Evolutionary conservation across 37 sponge, comb jelly and placozoan species (phyloP).

Genomic region (Cliona cf. orientalis): DNA sequence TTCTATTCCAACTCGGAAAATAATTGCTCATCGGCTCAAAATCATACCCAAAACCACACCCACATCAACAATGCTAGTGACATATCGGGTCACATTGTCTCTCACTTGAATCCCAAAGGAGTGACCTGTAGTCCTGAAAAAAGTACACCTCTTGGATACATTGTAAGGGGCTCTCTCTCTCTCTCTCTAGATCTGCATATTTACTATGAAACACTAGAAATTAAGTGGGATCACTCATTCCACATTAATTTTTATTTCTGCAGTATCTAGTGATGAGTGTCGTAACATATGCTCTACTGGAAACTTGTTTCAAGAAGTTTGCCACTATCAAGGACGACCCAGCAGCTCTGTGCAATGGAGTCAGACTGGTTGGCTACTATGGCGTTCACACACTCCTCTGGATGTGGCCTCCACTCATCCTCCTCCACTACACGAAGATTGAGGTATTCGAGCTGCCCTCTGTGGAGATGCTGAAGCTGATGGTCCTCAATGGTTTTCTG

Average conservation of each 20-base stretch:
- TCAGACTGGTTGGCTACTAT: slow-evolving; percentile 65
- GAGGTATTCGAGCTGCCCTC: slow-evolving; percentile 48
- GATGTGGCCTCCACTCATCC: slow-evolving; percentile 40
- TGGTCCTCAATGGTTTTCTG: slow-evolving; percentile 33
- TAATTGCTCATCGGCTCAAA: not conserved
- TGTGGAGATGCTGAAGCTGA: slow-evolving; percentile 16
- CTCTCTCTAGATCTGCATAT: too few relatives aligned
- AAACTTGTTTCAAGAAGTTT: slow-evolving; percentile 62
- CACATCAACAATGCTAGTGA: too few relatives aligned
- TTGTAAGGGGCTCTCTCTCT: not conserved
- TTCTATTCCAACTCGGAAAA: not conserved
- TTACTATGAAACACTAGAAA: not conserved
- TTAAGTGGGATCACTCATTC: not conserved
- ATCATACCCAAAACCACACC: not conserved
- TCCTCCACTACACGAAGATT: slow-evolving; percentile 38
- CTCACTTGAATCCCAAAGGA: not conserved
- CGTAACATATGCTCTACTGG: slow-evolving; percentile 39
- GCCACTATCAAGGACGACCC: slow-evolving; percentile 59
- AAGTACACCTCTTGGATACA: slow-evolving; percentile 3
- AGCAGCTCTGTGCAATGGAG: slow-evolving; percentile 49
- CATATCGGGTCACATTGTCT: too few relatives aligned
- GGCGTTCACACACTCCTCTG: slow-evolving; percentile 71
- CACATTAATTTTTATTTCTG: not conserved
- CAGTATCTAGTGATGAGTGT: not conserved
- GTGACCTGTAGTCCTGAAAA: not conserved